A percentile compares a stretch with the other conserved stretches of the same genome.
Evolutionary conservation across 2,888 invertebrate species (phyloP).

Genomic region (Gerris lacustris): DNA sequence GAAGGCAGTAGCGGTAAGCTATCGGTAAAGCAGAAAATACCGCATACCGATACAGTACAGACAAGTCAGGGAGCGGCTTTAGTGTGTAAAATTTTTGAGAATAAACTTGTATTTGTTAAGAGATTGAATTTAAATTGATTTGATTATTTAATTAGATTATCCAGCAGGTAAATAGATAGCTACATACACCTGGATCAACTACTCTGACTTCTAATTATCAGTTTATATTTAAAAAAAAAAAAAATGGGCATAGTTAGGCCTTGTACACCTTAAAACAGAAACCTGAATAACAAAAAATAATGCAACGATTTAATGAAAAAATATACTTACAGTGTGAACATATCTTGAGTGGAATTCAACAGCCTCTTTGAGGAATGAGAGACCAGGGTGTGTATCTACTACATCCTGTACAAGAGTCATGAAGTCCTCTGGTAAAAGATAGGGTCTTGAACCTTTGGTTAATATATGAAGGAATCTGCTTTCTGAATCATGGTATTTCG

Average conservation of each 20-base stretch:
- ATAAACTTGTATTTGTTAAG: no score
- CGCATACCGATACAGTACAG: no score
- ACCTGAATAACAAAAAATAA: not conserved
- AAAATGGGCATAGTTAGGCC: not conserved
- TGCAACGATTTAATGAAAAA: not conserved
- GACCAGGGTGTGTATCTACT: conserved; percentile 95
- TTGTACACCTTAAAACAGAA: not conserved
- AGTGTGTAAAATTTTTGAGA: no score
- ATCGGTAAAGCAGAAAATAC: no score
- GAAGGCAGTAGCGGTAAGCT: no score
- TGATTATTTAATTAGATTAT: no score
- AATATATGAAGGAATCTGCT: conserved; percentile 79
- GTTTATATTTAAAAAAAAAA: not conserved
- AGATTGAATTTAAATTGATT: no score
- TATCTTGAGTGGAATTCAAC: conserved; percentile 98
- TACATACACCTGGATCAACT: no score
- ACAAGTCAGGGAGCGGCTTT: no score
- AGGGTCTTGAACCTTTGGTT: conserved; percentile 52
- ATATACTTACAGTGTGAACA: conserved; percentile 71
- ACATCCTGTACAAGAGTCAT: conserved; percentile 90
- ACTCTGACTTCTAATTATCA: no score
- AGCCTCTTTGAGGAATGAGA: conserved; percentile 93
- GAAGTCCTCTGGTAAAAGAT: conserved; percentile 77
- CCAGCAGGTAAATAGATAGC: no score
- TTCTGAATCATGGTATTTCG: conserved; percentile 74